phyloP scores from a whole-genome alignment of 1,140 invertebrate genomes.

The Temnothorax longispinosus region DNA sequence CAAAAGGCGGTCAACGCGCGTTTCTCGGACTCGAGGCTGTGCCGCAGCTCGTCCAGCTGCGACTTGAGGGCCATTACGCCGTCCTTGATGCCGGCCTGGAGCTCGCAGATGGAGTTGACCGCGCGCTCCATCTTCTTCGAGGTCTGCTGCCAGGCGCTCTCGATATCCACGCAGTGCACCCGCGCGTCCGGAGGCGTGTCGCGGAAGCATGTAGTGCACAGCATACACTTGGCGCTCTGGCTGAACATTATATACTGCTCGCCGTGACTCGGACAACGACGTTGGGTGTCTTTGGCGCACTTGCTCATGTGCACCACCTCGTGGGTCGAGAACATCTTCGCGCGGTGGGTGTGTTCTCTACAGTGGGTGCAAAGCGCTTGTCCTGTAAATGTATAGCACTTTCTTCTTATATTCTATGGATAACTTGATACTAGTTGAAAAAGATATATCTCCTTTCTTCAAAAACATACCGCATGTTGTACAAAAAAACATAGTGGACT shows the following conservation, averaged over 20 bases:
- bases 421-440: conserved; percentile 9
- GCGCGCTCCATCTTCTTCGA: conserved; percentile 89
- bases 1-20: conserved; percentile 89
- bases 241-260: conserved; percentile 92
- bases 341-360: conserved; percentile 90
- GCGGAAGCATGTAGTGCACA: conserved; percentile 90
- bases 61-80: conserved; percentile 89
- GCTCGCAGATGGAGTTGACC: conserved; percentile 86
- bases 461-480: conserved; percentile 88
- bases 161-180: conserved; percentile 90
- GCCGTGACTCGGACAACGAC: conserved; percentile 89
- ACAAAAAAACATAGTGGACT: conserved; percentile 90
- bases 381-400: conserved; percentile 82
- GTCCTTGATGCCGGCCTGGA: conserved; percentile 88
- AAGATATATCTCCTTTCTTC: neutral
- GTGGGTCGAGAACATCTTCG: conserved; percentile 91
- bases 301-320: conserved; percentile 91
- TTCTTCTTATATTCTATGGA: neutral
- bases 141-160: conserved; percentile 90
- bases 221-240: conserved; percentile 89
- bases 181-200: conserved; percentile 89
- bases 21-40: conserved; percentile 89
- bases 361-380: conserved; percentile 90
- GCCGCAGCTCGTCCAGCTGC: conserved; percentile 88
- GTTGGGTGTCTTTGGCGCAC: conserved; percentile 89